Percentiles rank a stretch among this genome's conserved stretches.
Evolutionary conservation across 1,140 invertebrate species (phyloP).

Genomic region (Sminthurinus signatus): DNA sequence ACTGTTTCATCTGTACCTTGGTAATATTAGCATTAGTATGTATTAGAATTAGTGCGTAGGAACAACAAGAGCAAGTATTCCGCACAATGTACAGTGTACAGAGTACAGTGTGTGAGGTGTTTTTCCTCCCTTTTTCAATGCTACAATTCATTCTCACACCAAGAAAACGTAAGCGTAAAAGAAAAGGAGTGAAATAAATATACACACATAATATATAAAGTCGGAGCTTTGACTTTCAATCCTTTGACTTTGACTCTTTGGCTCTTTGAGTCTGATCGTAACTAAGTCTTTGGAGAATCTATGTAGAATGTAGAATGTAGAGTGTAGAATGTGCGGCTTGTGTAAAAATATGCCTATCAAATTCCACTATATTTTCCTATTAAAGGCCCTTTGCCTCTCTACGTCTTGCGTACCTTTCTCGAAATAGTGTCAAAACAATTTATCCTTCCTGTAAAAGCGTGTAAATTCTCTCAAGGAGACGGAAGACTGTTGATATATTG

Average conservation of each 20-base stretch:
- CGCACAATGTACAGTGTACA: too few relatives aligned
- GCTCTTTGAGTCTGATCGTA: too few relatives aligned
- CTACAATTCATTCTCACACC: conserved; percentile 15
- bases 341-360: conserved; percentile 28
- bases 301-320: too few relatives aligned
- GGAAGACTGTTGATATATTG: not conserved
- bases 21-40: too few relatives aligned
- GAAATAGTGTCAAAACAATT: conserved; percentile 25
- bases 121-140: not conserved
- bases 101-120: not conserved
- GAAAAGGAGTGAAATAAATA: too few relatives aligned
- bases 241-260: not conserved
- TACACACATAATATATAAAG: too few relatives aligned
- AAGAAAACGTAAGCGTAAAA: too few relatives aligned
- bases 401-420: conserved; percentile 19
- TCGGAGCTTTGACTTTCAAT: not conserved
- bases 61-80: too few relatives aligned
- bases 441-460: conserved; percentile 21
- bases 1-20: too few relatives aligned
- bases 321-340: too few relatives aligned
- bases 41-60: too few relatives aligned
- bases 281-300: too few relatives aligned
- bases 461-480: conserved; percentile 16
- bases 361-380: conserved; percentile 29
- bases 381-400: conserved; percentile 16